These are phyloP conservation scores for Sigmodon hispidus DNA, from an alignment of 2,113 vertebrate species.

Conservation along the genomic window DNA sequence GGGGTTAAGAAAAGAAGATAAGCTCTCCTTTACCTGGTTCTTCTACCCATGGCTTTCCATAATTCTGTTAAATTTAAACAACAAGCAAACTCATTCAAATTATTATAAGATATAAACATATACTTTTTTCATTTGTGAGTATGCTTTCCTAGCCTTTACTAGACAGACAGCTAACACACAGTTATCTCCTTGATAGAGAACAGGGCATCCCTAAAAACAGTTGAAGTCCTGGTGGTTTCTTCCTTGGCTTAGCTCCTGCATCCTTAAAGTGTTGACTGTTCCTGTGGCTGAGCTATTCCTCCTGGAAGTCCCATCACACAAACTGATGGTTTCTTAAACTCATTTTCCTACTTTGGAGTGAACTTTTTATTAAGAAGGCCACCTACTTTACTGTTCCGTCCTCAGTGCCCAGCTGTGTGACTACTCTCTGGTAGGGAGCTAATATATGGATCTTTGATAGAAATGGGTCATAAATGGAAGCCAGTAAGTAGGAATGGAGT, in stretches of 20 bases:
- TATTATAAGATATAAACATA: background rate
- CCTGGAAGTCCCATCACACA: background rate
- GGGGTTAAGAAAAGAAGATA: background rate
- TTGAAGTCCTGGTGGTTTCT: background rate
- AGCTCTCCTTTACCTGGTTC: background rate
- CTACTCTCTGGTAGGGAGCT: background rate
- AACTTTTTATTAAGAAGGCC: background rate
- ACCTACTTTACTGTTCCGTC: background rate
- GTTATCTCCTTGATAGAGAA: background rate
- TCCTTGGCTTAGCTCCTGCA: background rate
- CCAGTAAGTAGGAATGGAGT: background rate
- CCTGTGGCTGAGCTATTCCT: background rate
- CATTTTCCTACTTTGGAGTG: background rate
- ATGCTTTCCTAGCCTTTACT: background rate
- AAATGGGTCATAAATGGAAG: background rate
- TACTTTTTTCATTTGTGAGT: background rate
- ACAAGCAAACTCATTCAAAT: slow-evolving; percentile 5
- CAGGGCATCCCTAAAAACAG: background rate
- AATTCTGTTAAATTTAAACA: background rate
- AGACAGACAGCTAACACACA: background rate
- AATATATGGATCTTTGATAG: background rate
- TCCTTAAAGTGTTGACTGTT: background rate
- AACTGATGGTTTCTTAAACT: background rate
- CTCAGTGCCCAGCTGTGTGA: background rate
- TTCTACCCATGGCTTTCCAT: slow-evolving; percentile 5